These are phyloP conservation scores for Coelinius sp. DNA, from an alignment of 2,888 invertebrate species.

Conservation along the genomic window DNA sequence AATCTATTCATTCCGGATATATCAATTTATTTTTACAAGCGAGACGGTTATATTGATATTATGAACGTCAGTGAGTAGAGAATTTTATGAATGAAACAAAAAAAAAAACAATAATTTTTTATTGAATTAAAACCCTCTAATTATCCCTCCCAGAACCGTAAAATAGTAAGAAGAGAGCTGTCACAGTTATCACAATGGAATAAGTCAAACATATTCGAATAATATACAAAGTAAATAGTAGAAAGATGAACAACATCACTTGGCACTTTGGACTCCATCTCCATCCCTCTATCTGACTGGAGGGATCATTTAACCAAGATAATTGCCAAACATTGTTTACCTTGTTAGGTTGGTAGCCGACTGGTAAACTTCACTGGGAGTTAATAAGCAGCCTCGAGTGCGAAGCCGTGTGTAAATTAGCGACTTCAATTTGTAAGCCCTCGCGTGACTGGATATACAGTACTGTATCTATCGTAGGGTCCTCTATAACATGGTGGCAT, in stretches of 20 bases:
- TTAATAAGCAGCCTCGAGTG: conserved; percentile 65
- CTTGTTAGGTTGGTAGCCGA: conserved; percentile 66
- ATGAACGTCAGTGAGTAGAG: too few species aligned
- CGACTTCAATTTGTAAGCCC: conserved; percentile 68
- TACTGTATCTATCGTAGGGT: conserved; percentile 18
- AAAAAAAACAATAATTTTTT: too few species aligned
- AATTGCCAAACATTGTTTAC: conserved; percentile 70
- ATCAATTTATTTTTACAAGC: not conserved
- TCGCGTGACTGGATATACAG: conserved; percentile 56
- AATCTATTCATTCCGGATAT: not conserved
- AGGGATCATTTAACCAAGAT: conserved; percentile 65
- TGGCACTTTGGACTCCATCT: conserved; percentile 16
- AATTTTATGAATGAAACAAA: not conserved
- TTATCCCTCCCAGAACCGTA: not conserved
- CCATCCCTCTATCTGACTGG: conserved; percentile 11
- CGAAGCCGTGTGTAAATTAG: conserved; percentile 68
- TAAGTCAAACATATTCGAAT: conserved; percentile 9
- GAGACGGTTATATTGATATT: too few species aligned
- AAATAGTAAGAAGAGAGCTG: not conserved
- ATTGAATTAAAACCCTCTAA: not conserved
- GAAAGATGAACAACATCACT: conserved; percentile 23
- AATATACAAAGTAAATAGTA: not conserved
- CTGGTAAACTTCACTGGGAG: conserved; percentile 60
- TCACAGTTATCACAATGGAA: not conserved
- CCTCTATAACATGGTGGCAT: conserved; percentile 25